phyloP scores from a whole-genome alignment of 2,113 vertebrate species.

The Nymphicus hollandicus region DNA sequence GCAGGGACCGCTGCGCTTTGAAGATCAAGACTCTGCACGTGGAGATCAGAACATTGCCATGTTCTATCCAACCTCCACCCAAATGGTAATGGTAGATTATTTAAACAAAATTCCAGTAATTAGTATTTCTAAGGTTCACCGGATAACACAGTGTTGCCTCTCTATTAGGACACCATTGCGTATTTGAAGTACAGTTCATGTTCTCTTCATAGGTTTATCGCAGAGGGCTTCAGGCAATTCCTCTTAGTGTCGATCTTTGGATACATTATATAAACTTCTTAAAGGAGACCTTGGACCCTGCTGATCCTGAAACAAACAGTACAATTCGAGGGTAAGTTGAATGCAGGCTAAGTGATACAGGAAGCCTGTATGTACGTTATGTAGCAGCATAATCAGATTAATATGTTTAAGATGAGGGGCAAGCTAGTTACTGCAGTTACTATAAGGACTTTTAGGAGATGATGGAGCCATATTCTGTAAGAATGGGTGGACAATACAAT shows the following conservation, averaged over 20 bases:
- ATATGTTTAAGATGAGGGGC: fast-evolving
- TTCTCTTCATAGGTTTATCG: constrained; percentile 91
- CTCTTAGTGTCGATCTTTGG: constrained; percentile 98
- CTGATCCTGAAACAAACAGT: constrained; percentile 83
- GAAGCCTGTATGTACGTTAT: fast-evolving
- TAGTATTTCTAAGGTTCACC: constrained; percentile 85
- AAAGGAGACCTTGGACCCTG: constrained; percentile 90
- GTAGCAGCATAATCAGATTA: fast-evolving
- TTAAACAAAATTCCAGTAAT: constrained; percentile 87
- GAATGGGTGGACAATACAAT: fast-evolving
- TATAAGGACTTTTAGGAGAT: fast-evolving
- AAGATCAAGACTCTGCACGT: constrained; percentile 89
- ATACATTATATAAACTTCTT: constrained; percentile 96
- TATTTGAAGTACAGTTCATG: constrained; percentile 73
- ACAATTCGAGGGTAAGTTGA: constrained; percentile 89
- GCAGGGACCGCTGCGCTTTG: constrained; percentile 86
- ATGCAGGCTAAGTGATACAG: fast-evolving
- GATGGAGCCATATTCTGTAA: fast-evolving
- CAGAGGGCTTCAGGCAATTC: constrained; percentile 94
- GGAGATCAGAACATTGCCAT: constrained; percentile 90
- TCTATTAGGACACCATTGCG: constrained; percentile 70
- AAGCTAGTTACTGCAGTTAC: fast-evolving
- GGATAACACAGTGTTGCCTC: constrained; percentile 83
- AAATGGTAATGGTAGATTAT: constrained; percentile 91
- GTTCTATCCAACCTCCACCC: constrained; percentile 90